These are phyloP conservation scores for Micropoecilia bifurca DNA, from an alignment of 2,797 vertebrate genomes.

Conservation along the genomic window DNA sequence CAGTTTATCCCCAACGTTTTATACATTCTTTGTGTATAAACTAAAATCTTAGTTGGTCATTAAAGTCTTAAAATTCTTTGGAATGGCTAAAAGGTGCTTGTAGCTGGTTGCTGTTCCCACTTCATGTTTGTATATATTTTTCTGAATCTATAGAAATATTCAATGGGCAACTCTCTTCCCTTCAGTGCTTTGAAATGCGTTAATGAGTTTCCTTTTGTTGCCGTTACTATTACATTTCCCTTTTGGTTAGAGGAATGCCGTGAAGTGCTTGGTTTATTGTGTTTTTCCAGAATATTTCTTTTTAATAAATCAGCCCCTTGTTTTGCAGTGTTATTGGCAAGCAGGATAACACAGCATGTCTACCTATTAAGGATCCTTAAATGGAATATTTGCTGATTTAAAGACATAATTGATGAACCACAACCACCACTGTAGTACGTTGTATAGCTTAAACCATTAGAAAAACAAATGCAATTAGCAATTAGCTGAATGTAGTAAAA, in stretches of 20 bases:
- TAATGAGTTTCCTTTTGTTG: slow-evolving; percentile 18
- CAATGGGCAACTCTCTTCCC: slow-evolving; percentile 35
- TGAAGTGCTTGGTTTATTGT: slow-evolving; percentile 28
- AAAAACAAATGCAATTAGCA: slow-evolving; percentile 65
- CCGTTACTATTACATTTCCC: slow-evolving; percentile 27
- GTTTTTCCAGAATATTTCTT: slow-evolving; percentile 25
- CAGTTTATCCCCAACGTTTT: background rate
- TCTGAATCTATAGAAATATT: slow-evolving; percentile 20
- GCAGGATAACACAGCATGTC: slow-evolving; percentile 12
- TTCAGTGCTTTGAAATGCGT: slow-evolving; percentile 17
- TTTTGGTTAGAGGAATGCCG: slow-evolving; percentile 62
- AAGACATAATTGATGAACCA: slow-evolving; percentile 28
- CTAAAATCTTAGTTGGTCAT: slow-evolving; percentile 46
- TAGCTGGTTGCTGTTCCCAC: slow-evolving; percentile 11
- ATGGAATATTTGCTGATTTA: slow-evolving; percentile 34
- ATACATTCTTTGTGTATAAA: slow-evolving; percentile 22
- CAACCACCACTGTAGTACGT: slow-evolving; percentile 56
- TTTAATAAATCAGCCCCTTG: slow-evolving; percentile 22
- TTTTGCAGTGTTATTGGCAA: slow-evolving; percentile 29
- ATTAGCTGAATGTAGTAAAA: slow-evolving; percentile 57
- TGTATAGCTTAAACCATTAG: slow-evolving; percentile 48
- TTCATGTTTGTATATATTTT: slow-evolving; percentile 19
- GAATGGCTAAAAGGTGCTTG: slow-evolving; percentile 55
- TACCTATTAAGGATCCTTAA: slow-evolving; percentile 29
- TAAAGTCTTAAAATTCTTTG: slow-evolving; percentile 71